These are phyloP conservation scores for Schizotus pectinicornis DNA, from an alignment of 2,888 invertebrate species.

Conservation along the genomic window DNA sequence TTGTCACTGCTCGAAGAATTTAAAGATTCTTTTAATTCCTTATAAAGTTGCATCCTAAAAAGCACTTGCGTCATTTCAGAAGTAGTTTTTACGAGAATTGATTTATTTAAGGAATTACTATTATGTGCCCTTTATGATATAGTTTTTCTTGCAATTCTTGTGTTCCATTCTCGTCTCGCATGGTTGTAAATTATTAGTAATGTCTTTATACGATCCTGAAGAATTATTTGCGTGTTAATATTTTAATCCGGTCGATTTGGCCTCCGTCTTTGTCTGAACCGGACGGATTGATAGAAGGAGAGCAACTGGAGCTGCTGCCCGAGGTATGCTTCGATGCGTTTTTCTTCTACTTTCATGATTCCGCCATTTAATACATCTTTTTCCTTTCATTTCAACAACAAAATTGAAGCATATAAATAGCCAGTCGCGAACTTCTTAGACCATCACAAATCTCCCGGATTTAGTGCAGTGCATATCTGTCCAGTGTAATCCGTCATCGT, in stretches of 20 bases:
- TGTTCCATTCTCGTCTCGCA: too few species aligned
- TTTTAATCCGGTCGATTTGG: neutral
- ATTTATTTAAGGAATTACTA: too few species aligned
- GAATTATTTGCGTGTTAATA: neutral
- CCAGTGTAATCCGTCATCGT: constrained; percentile 37
- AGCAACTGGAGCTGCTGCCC: constrained; percentile 25
- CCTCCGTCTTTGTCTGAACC: neutral
- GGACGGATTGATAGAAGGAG: constrained; percentile 30
- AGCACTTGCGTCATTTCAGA: neutral
- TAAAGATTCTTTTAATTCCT: too few species aligned
- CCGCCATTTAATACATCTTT: constrained; percentile 41
- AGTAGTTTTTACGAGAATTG: too few species aligned
- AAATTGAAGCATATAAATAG: constrained; percentile 49
- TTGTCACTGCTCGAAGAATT: too few species aligned
- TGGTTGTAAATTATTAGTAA: too few species aligned
- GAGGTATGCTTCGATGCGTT: constrained; percentile 42
- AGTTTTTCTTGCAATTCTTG: too few species aligned
- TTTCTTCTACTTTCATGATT: constrained; percentile 45
- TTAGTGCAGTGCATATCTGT: constrained; percentile 48
- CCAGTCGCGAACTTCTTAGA: constrained; percentile 38
- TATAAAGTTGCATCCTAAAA: too few species aligned
- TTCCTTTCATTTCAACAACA: constrained; percentile 45
- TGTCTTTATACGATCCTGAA: neutral
- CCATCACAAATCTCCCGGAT: constrained; percentile 46
- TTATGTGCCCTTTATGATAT: too few species aligned